A percentile compares a stretch with the other conserved stretches of the same genome.
These are phyloP conservation scores for Ginglymostoma cirratum DNA, from an alignment of 2,113 vertebrate species.

Conservation along the genomic window DNA sequence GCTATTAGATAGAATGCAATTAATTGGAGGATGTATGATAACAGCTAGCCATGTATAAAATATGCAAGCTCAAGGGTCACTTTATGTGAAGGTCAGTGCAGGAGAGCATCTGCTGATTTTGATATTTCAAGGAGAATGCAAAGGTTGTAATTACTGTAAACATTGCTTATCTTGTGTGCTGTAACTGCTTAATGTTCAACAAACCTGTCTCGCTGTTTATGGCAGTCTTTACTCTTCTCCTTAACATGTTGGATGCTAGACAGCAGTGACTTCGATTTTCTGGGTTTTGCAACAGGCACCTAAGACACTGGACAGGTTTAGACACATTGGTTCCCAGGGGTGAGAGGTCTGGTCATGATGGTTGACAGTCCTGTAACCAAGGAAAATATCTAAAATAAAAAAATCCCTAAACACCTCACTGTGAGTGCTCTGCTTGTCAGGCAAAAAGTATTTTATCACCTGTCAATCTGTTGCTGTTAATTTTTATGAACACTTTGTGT, in stretches of 20 bases:
- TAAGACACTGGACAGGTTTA: background rate
- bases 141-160: slow-evolving; percentile 16
- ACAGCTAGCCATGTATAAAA: background rate
- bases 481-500: background rate
- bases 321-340: background rate
- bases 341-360: background rate
- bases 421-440: background rate
- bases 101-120: background rate
- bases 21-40: background rate
- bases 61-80: background rate
- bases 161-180: background rate
- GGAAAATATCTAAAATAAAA: background rate
- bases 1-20: background rate
- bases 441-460: background rate
- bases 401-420: background rate
- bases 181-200: background rate
- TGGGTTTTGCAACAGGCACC: background rate
- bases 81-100: background rate
- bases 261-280: background rate
- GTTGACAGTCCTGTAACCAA: background rate
- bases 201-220: background rate
- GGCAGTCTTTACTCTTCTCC: background rate
- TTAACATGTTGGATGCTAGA: background rate
- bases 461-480: background rate
- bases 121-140: slow-evolving; percentile 9